Conservation (phyloP, 2,888 invertebrate genomes). For the Cotesia congregata region DNA sequence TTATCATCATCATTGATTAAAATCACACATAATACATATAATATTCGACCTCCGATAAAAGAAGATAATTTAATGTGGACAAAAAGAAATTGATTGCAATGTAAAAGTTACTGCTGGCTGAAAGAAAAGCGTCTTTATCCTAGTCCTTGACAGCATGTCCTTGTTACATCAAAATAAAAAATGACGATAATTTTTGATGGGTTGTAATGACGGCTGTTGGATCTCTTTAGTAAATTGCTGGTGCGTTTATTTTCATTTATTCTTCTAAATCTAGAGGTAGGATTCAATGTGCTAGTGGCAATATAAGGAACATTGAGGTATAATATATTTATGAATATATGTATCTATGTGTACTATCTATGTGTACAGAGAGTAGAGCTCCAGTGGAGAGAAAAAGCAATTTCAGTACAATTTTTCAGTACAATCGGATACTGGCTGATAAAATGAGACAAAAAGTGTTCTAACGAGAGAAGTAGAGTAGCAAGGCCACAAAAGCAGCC, state of each 20-base stretch:
- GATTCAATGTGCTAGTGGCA: too few species aligned
- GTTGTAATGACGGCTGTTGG: conserved; percentile 4
- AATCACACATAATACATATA: not conserved
- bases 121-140: conserved; percentile 6
- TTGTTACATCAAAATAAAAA: not conserved
- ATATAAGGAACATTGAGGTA: too few species aligned
- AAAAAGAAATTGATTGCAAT: not conserved
- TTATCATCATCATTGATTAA: not conserved
- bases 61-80: not conserved
- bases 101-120: not conserved
- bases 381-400: conserved; percentile 3
- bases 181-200: conserved; percentile 7
- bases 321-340: not conserved
- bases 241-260: conserved; percentile 2
- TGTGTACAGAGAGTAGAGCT: not conserved
- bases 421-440: not conserved
- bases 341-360: not conserved
- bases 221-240: conserved; percentile 18
- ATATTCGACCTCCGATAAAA: conserved; percentile 5
- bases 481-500: conserved; percentile 40
- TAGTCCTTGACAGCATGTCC: not conserved
- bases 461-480: conserved; percentile 44
- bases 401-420: conserved; percentile 1
- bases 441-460: conserved; percentile 42
- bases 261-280: not conserved